A percentile compares a stretch with the other conserved stretches of the same genome.
Evolutionary conservation across 1,140 invertebrate species (phyloP).

Genomic region (Eubasilissa regina): DNA sequence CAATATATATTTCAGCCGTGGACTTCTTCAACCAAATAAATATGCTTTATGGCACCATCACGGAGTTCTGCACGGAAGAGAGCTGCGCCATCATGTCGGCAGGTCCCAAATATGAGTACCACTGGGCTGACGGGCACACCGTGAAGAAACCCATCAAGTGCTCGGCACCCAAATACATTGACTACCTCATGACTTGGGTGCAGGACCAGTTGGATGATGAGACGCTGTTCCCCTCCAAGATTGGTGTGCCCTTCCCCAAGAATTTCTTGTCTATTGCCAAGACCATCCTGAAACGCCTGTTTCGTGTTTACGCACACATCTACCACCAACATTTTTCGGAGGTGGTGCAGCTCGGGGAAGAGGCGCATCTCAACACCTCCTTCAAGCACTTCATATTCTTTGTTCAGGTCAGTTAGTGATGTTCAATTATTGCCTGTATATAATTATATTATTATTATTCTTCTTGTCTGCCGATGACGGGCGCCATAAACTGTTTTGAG

Average conservation of each 20-base stretch:
- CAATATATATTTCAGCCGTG: conserved; percentile 74
- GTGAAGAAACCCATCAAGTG: conserved; percentile 99
- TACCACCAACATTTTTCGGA: conserved; percentile 99
- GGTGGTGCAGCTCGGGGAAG: conserved; percentile 97
- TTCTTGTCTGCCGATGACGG: too few species aligned
- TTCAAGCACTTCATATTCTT: conserved; percentile 99
- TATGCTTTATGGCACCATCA: conserved; percentile 99
- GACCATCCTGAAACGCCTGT: conserved; percentile 97
- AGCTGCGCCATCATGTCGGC: conserved; percentile 98
- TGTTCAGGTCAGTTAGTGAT: conserved; percentile 87
- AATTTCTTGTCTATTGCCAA: conserved; percentile 98
- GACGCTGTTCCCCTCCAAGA: conserved; percentile 98
- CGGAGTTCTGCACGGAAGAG: conserved; percentile 98
- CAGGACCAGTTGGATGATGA: conserved; percentile 99
- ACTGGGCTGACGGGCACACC: conserved; percentile 99
- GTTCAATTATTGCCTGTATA: too few species aligned
- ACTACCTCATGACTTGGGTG: conserved; percentile 99
- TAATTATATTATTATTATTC: too few species aligned
- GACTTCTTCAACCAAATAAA: conserved; percentile 99
- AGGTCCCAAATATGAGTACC: conserved; percentile 99
- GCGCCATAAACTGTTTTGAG: too few species aligned
- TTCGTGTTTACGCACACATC: conserved; percentile 99
- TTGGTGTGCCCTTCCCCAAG: conserved; percentile 98
- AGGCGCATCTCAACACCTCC: conserved; percentile 99
- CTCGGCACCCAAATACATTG: conserved; percentile 99